Evolutionary conservation across 2,888 invertebrate genomes (phyloP), one percentile per base, ranked within the genome.

Genomic region (Leptura quadrifasciata): DNA sequence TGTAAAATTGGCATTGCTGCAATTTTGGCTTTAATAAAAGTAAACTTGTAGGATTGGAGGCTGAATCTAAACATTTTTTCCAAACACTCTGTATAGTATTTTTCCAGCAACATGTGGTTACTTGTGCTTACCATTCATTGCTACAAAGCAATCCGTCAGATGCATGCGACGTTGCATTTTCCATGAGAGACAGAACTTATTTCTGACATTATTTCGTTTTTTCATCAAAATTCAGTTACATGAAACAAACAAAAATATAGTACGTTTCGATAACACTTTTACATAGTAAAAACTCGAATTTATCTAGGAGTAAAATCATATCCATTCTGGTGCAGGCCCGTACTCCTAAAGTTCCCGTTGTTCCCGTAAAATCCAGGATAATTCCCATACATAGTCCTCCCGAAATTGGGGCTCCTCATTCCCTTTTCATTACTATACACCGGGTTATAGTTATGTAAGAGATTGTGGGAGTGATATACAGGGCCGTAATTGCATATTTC

Each of bases 401-500:
- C 85, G 74, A 88, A 88, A 82, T 86, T 87, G 15, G 86, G 80
- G 1, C 81, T 77, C 61, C 89, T 81, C 83, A 87, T 85, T 1
- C 81, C 81, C 75, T 88, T 88, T 20, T 88, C 88, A 75, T 86
- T 86, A 72, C 83, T 85, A 76, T 88, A 88, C 17, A 88, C 88
- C 3, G 88, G 78, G 75, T 89, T 89, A 81, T 89, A 89, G 74
- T 88, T 89, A 77, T 89, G 89, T 31, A 88, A 76, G 57, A 89
- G 78, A 77, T 88, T 89, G 79, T 92, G 92, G 9, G 85, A 80
- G 91, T 93, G 93, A 85, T 93, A 94, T 1, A 94, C 90, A 47
- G 94, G 94, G 0, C 93, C 93, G 87, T 94, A 93, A 61, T 92
- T 91, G 88, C 93, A 93, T 76, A 93, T 89, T 83, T 94, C 94